Base-by-base conservation (phyloP, 1,140 invertebrate genomes). In the Papilio aristodemus region DNA sequence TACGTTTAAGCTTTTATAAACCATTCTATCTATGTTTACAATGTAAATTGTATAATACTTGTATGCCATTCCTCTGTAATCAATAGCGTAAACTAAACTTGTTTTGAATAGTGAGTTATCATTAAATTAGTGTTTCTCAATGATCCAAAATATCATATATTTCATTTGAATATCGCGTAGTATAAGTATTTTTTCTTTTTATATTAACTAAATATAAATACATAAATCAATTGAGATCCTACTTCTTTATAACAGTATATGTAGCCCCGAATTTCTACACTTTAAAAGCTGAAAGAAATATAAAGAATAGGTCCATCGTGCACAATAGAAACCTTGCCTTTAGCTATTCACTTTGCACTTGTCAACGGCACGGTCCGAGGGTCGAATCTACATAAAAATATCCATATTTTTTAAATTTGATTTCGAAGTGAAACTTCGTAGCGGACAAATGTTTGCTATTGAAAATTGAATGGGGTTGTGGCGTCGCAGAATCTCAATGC, bases 331-430 rank as follows among this genome's bases (percentile, higher is more conserved):
- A 69, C 74, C 72, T 77, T 73, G 81, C 84, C 84, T 81, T 67
- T 58, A 82, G 78, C 76, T 54, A 80, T 81, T 71, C 82, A 78
- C 72, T 75, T 67, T 71, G 76, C 76, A 85, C 84, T 88, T 84
- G 85, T 89, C 88, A 89, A 80, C 81, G 81, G 73, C 88, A 87
- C 68, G 79, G 78, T 83, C 77, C 81, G 81, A 85, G 83, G 82
- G 82, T 78, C 75, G 76, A 75, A 85, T 86, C 83, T 86, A 84
- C 83, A 90, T 87, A 84, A 83, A 85, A 87, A 91, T 89, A 89
- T 85, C 79, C 86, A 89, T 89, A 90, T 90, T 91, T 54, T 81
- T 91, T 89, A 89, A 91, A 91, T 91, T 86, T 87, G 89, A 91
- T 91, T 91, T 88, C 79, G 77, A 77, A 80, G 77, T 69, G 77